phyloP scores from a whole-genome alignment of 1,140 invertebrate species.

The Micrasema minimum region DNA sequence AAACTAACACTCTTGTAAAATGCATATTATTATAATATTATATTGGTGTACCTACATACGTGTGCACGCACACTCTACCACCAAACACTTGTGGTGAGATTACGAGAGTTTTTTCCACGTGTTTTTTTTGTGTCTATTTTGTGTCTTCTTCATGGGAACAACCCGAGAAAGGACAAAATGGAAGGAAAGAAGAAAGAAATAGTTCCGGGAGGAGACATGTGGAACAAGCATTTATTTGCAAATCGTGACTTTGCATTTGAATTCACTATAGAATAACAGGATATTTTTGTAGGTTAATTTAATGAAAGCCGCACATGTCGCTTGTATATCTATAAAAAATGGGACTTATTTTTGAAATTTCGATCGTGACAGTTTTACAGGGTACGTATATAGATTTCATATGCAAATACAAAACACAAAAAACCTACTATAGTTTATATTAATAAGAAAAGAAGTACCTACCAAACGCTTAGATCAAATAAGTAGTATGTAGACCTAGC shows the following conservation, averaged over 20 bases:
- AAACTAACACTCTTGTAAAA: not conserved
- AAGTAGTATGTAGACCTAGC: no score
- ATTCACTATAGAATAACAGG: not conserved
- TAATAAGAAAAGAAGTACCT: no score
- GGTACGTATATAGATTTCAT: no score
- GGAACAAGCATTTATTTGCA: not conserved
- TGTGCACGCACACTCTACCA: not conserved
- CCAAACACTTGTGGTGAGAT: not conserved
- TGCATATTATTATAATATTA: no score
- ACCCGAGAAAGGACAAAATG: constrained; percentile 10
- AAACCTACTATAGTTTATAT: no score
- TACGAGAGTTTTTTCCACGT: not conserved
- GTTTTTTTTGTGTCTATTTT: constrained; percentile 29
- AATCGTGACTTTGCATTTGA: not conserved
- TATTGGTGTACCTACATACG: no score
- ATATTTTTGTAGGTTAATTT: not conserved
- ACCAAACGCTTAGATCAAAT: no score
- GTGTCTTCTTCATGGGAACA: constrained; percentile 36
- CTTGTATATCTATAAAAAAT: no score
- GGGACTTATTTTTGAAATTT: no score
- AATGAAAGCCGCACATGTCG: not conserved
- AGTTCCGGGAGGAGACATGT: constrained; percentile 31
- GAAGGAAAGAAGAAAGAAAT: constrained; percentile 13
- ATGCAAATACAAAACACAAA: no score
- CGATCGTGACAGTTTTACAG: no score